phyloP scores from a whole-genome alignment of 2,113 vertebrate genomes.

The Nycticryphes semicollaris region DNA sequence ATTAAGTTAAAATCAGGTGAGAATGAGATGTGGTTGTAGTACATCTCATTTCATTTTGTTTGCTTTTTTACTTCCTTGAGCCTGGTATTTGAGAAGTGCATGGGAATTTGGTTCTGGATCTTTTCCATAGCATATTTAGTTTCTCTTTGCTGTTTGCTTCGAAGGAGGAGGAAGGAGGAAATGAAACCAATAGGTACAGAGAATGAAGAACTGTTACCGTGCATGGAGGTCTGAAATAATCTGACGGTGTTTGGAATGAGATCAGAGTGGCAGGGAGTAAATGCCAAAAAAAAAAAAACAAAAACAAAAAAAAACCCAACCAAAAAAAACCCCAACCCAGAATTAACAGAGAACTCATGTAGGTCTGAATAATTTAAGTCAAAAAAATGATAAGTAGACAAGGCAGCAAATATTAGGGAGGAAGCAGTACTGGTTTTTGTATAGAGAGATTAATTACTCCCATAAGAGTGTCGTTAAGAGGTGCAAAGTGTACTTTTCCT shows the following conservation, averaged over 20 bases:
- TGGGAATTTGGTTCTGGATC: neutral
- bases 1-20: neutral
- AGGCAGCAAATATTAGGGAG: neutral
- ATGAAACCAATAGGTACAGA: neutral
- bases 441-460: neutral
- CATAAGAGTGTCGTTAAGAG: neutral
- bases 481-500: neutral
- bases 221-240: neutral
- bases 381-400: neutral
- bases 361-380: neutral
- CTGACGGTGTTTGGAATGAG: neutral
- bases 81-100: neutral
- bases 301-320: neutral
- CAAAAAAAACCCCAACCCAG: neutral
- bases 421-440: neutral
- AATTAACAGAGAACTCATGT: neutral
- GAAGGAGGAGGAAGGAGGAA: neutral
- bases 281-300: neutral
- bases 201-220: neutral
- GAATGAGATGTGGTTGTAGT: neutral
- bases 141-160: neutral
- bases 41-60: neutral
- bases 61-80: neutral
- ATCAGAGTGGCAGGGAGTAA: neutral
- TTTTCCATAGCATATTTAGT: neutral